A percentile compares a stretch with the other conserved stretches of the same genome.
These are phyloP conservation scores for Eudasyphora cyanicolor DNA, from an alignment of 2,888 invertebrate genomes.

Conservation along the genomic window DNA sequence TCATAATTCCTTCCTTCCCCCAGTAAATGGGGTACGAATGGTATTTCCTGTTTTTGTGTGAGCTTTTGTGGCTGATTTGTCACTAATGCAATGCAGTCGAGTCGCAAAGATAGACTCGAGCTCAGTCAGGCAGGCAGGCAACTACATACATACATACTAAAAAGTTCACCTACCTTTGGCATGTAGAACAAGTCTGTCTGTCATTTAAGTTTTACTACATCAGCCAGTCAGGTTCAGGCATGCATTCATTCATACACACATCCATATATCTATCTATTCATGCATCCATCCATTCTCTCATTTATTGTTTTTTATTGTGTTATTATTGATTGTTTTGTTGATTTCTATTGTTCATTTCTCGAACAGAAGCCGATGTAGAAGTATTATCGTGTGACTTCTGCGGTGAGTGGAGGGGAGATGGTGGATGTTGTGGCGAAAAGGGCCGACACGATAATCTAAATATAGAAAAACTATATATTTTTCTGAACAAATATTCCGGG, in stretches of 20 bases:
- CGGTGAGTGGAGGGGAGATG: background rate
- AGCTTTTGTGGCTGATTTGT: background rate
- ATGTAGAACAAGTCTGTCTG: conserved; percentile 17
- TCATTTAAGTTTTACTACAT: background rate
- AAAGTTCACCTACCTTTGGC: conserved; percentile 64
- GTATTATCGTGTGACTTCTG: background rate
- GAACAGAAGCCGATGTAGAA: background rate
- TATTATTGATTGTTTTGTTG: background rate
- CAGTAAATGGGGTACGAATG: background rate
- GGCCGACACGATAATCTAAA: background rate
- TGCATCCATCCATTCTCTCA: background rate
- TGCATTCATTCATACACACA: background rate
- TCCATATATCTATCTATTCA: background rate
- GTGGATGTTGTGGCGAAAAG: too few relatives aligned
- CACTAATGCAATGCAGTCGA: background rate
- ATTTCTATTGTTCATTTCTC: background rate
- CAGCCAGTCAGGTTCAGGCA: background rate
- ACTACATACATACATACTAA: conserved; percentile 24
- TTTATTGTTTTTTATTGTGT: conserved; percentile 18
- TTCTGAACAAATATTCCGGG: background rate
- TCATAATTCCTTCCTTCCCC: background rate
- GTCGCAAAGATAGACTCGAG: background rate
- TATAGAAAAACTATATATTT: background rate
- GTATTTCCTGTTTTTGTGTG: conserved; percentile 4
- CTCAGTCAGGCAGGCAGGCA: background rate